phyloP scores from a whole-genome alignment of 2,888 invertebrate genomes.

The Agrotis exclamationis region DNA sequence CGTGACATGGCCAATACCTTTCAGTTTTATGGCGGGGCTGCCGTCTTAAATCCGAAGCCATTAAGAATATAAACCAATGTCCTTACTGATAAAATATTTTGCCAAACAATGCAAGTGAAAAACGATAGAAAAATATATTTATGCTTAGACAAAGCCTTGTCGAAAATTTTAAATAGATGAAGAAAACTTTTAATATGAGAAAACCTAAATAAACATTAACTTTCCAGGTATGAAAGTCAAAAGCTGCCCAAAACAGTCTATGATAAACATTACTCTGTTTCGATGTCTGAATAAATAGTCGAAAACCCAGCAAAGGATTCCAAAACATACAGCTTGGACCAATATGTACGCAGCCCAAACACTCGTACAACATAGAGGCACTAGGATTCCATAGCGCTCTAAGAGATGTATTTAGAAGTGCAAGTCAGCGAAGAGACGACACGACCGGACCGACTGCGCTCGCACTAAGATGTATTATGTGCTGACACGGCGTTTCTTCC shows the following conservation, averaged over 20 bases:
- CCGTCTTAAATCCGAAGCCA: constrained; percentile 17
- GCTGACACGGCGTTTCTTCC: constrained; percentile 54
- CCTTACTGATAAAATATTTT: not conserved
- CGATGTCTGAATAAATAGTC: constrained; percentile 20
- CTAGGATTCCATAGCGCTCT: constrained; percentile 44
- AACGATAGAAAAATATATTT: not conserved
- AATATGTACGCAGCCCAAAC: constrained; percentile 42
- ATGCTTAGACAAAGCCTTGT: not conserved
- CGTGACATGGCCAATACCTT: constrained; percentile 13
- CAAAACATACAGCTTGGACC: constrained; percentile 33
- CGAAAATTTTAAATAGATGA: not conserved
- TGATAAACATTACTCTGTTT: constrained; percentile 24
- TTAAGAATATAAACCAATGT: constrained; percentile 13
- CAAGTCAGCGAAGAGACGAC: constrained; percentile 58
- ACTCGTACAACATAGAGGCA: constrained; percentile 30
- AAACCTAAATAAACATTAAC: not conserved
- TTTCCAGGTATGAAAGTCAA: not conserved
- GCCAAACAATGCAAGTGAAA: not conserved
- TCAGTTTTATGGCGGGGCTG: constrained; percentile 20
- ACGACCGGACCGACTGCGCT: constrained; percentile 59
- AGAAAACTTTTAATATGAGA: not conserved
- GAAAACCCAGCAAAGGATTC: constrained; percentile 26
- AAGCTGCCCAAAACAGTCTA: constrained; percentile 9
- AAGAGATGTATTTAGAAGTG: constrained; percentile 61
- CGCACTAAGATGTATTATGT: constrained; percentile 58